Percentiles rank a stretch among this genome's conserved stretches.
Conservation (phyloP, 2,888 invertebrate genomes). For the Venusia cambrica region DNA sequence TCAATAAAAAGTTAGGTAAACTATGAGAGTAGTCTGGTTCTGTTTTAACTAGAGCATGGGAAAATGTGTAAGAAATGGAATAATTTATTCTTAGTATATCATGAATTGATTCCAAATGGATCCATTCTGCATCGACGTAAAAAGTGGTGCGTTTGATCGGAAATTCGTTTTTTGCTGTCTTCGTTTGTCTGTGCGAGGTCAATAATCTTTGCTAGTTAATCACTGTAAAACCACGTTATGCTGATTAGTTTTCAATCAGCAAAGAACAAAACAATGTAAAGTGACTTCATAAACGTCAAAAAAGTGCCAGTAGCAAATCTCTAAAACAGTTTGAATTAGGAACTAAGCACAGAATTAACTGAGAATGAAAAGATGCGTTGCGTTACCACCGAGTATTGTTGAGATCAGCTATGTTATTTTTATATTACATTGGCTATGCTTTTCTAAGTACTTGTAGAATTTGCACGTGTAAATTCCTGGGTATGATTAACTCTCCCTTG, state of each 20-base stretch:
- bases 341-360: background rate
- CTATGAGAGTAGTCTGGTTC: constrained; percentile 18
- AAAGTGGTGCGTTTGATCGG: constrained; percentile 21
- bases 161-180: constrained; percentile 19
- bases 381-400: no score
- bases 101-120: constrained; percentile 5
- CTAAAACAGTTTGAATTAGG: constrained; percentile 2
- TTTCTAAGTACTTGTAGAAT: constrained; percentile 16
- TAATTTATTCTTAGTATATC: constrained; percentile 17
- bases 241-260: constrained; percentile 6
- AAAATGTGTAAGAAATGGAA: constrained; percentile 9
- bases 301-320: no score
- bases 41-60: constrained; percentile 17
- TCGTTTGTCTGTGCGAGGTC: constrained; percentile 10
- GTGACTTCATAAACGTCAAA: no score
- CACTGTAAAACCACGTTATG: no score
- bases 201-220: constrained; percentile 3
- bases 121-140: constrained; percentile 11
- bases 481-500: constrained; percentile 48
- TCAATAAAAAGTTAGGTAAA: constrained; percentile 1
- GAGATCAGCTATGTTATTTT: no score
- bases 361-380: no score
- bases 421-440: no score
- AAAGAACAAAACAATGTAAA: no score
- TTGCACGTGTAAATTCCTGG: constrained; percentile 50